Base-by-base conservation (phyloP, 2,113 vertebrate genomes). In the Microcebus tavaratra region DNA sequence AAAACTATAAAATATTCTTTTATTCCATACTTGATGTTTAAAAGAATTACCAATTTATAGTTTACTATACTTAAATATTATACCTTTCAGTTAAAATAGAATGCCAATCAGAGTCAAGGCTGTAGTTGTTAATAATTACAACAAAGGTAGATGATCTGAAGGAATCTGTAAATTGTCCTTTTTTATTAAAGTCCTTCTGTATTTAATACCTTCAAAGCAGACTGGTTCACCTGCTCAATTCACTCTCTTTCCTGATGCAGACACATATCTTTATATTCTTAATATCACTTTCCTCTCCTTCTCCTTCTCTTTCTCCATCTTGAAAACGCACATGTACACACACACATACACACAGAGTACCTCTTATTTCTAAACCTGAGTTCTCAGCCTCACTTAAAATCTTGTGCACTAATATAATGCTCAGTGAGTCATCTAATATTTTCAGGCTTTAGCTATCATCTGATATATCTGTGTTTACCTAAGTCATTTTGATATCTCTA, bases 1-100 rank as follows among this genome's bases (percentile, higher is more conserved):
- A n/a, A n/a, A n/a, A n/a, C n/a, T n/a, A n/a, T n/a, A n/a, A n/a
- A n/a, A 75, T 95, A 70, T 92, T 91, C 29, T 84, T 89, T 97
- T 94, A 95, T 73, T 88, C 89, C 27, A 89, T 86, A 86, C 31
- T 82, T 67, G 53, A 88, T 88, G 15, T 88, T 91, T 95, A 1
- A 10, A 96, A 65, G n/a, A 57, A 88, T 89, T 89, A 80, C 15
- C n/a, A 87, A 45, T 92, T 86, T 2, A 86, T 68, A 92, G 55
- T 73, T 85, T 76, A 76, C 70, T 79, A 53, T 39, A 67, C 13
- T 95, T 95, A 95, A 87, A 90, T 89, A 75, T 31, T 80, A 18
- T 63, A 65, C 20, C 14, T 39, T 90, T 92, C 55, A 50, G 13
- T 78, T 92, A 90, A 96, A 93, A 20, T 81, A 76, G 45, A 86